Base-by-base conservation (phyloP, 2,888 invertebrate species). In the Erebia ligea region DNA sequence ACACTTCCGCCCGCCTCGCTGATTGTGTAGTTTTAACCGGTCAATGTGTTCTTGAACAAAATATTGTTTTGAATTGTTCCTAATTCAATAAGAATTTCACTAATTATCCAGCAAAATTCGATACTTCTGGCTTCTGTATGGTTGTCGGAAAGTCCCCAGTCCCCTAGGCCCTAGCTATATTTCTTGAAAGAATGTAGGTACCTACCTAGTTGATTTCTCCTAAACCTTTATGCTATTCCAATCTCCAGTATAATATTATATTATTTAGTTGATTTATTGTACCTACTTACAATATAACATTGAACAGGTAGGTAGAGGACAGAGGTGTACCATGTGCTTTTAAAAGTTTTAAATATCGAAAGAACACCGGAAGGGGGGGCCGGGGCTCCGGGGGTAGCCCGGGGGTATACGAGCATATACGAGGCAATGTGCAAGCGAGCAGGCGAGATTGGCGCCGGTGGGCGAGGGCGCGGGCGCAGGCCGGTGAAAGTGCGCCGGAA, bases 401-500 rank as follows among this genome's bases (percentile, higher is more conserved):
- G 25, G 34, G 52, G 58, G 58, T 77, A 75, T 71, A 73, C 76
- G 75, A 75, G 52, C 50, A 50, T 77, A 75, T 71, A 73, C 76
- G 75, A 75, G 79, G 76, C 76, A 73, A 76, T 78, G 86, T 84
- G 86, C 79, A 84, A 89, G 89, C 82, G 86, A 86, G 89, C 75
- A 45, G 61, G 86, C 80, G 82, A 84, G 79, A 85, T 73, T 76
- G 81, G 76, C 74, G 77, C 75, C 73, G 75, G 72, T 68, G 63
- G 76, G 74, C 21, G 75, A 78, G 84, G 75, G 79, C 84, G 84
- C 87, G 79, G 81, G 87, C 87, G 87, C 89, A 87, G 81, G 78
- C 88, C 86, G 90, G 91, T 91, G 92, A 91, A 92, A 92, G 92
- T 92, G 87, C 87, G 88, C 86, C 78, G 84, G 82, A 92, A 92